Evolutionary conservation across 2,797 vertebrate genomes (phyloP), one percentile per base, ranked within the genome.

Genomic region (Propithecus perrieri): DNA sequence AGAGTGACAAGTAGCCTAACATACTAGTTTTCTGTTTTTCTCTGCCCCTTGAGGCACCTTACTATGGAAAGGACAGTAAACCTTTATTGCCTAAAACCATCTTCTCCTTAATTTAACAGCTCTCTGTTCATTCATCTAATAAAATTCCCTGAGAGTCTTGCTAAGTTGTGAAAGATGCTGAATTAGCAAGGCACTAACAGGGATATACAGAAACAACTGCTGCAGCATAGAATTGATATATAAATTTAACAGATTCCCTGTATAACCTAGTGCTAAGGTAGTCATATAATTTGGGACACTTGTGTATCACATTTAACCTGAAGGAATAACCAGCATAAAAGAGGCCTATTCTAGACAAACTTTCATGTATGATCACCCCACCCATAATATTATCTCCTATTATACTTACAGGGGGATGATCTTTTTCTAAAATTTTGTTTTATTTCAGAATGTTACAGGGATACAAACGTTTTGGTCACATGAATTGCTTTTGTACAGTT

Each of bases 31-130:
- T 38, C 20, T 74, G 48, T 80, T 81, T 85, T 76, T 46, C 84
- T 48, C 59, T 75, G 69, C 28, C 22, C 1, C 12, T 92, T 41
- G 48, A 75, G n/a, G 67, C 50, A 91, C 20, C 28, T 30, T 69
- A 69, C 30, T 22, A 71, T 13, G 26, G 24, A 87, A 91, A 87
- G 74, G 53, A 91, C 3, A 5, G 30, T 69, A 61, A 81, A 91
- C 50, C 30, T 94, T 69, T 61, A 50, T 59, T 80, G 75, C 43
- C 59, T 26, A 4, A 86, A 94, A 75, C 50, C 14, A 87, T 76
- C n/a, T 91, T 90, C 74, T 59, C 89, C 76, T 83, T 75, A 75
- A 38, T 75, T 67, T 86, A 86, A 85, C 41, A 86, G 89, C 26
- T 85, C 22, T 69, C 65, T 94, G 41, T 53, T 83, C 35, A 53